A percentile compares a stretch with the other conserved stretches of the same genome.
Conservation (phyloP, 2,888 invertebrate species). For the Drosophila infuscata region DNA sequence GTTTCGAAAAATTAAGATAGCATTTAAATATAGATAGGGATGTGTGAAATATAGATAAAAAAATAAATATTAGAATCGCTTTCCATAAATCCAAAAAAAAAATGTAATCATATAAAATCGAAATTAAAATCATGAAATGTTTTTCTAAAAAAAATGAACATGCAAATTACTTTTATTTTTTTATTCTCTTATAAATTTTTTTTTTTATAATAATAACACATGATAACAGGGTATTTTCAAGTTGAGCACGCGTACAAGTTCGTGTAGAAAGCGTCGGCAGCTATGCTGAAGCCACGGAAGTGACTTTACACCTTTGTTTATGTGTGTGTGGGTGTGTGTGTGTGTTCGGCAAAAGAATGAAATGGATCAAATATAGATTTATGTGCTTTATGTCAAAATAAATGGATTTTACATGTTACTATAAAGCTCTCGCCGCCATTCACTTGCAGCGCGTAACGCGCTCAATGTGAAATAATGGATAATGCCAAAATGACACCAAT, state of each 20-base stretch:
- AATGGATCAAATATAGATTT: constrained; percentile 81
- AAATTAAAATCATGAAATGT: background rate
- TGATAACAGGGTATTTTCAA: constrained; percentile 9
- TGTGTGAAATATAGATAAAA: no score
- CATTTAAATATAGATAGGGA: no score
- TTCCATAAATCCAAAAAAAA: background rate
- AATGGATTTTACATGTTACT: constrained; percentile 79
- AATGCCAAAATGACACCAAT: constrained; percentile 20
- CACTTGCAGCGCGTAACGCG: constrained; percentile 5
- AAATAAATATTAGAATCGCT: background rate
- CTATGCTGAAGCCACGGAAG: constrained; percentile 45
- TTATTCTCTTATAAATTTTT: no score
- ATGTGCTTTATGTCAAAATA: constrained; percentile 77
- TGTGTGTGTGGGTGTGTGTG: constrained; percentile 13
- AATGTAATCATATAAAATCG: no score
- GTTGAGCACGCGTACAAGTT: background rate
- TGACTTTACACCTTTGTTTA: constrained; percentile 65
- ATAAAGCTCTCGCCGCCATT: constrained; percentile 31
- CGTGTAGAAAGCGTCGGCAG: background rate
- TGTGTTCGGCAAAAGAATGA: constrained; percentile 33
- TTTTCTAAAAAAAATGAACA: background rate
- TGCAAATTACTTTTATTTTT: background rate
- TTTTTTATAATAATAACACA: background rate
- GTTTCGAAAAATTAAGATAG: background rate
- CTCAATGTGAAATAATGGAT: constrained; percentile 14